phyloP scores from a whole-genome alignment of 2,113 vertebrate genomes.

The Melanostigma gelatinosum region DNA sequence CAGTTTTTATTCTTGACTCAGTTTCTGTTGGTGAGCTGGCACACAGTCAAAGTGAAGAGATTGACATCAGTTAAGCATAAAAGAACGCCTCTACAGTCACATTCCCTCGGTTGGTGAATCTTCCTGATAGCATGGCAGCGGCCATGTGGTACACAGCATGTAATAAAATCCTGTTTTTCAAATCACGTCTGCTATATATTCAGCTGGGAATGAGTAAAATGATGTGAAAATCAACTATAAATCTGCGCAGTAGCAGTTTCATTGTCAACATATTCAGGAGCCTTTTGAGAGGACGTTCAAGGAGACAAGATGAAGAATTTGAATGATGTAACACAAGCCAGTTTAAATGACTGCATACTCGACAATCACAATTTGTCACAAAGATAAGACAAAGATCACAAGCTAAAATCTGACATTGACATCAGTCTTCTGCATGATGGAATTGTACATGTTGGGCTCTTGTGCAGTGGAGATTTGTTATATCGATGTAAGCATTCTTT shows the following conservation, averaged over 20 bases:
- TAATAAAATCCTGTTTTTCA: background rate
- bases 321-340: slow-evolving; percentile 9
- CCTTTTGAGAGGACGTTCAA: background rate
- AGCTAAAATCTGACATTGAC: background rate
- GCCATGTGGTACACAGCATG: background rate
- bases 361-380: slow-evolving; percentile 5
- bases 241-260: background rate
- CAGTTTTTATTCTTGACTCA: slow-evolving; percentile 61
- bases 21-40: slow-evolving; percentile 57
- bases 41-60: slow-evolving; percentile 37
- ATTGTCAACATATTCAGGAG: background rate
- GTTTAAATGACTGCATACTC: slow-evolving; percentile 6
- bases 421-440: background rate
- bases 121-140: slow-evolving; percentile 23
- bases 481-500: slow-evolving; percentile 58
- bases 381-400: background rate
- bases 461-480: slow-evolving; percentile 56
- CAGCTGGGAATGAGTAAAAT: background rate
- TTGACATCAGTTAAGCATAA: slow-evolving; percentile 23
- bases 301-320: background rate
- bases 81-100: slow-evolving; percentile 12
- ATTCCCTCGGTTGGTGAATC: slow-evolving; percentile 40
- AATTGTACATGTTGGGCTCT: slow-evolving; percentile 41
- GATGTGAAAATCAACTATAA: slow-evolving; percentile 11
- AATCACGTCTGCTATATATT: background rate